Conservation (phyloP, 2,113 vertebrate species). For the Varanus komodoensis region DNA sequence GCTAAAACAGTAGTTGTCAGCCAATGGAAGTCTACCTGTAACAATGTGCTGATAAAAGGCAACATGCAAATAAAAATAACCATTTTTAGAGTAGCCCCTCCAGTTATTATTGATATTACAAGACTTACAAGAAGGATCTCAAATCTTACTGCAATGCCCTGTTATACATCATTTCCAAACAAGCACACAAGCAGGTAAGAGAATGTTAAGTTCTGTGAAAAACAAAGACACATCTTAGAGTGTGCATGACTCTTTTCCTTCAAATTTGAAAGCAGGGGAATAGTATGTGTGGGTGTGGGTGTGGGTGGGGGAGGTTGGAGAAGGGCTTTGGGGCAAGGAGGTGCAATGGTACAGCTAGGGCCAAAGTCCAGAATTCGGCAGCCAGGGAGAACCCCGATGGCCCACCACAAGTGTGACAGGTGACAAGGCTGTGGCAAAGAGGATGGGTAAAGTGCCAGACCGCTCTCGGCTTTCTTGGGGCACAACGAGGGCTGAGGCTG, state of each 20-base stretch:
- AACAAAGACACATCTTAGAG: neutral
- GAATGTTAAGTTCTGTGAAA: neutral
- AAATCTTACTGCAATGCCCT: neutral
- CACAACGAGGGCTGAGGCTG: no score
- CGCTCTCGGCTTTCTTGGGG: no score
- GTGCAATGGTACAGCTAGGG: no score
- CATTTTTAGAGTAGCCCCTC: neutral
- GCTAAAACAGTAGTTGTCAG: neutral
- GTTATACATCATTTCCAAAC: neutral
- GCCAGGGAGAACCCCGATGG: neutral
- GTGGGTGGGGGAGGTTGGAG: neutral
- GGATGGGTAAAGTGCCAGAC: no score
- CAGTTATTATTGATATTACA: constrained; percentile 10
- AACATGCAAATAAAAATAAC: neutral
- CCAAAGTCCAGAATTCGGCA: no score
- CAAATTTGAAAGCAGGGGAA: neutral
- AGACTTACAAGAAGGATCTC: neutral
- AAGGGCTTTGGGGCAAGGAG: no score
- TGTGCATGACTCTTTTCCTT: neutral
- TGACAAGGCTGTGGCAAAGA: no score
- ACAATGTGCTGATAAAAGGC: neutral
- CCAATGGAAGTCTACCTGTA: neutral
- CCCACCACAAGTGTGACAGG: no score
- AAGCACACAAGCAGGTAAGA: neutral
- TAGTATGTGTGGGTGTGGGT: neutral